Evolutionary conservation across 2,797 vertebrate genomes (phyloP), one percentile per base, ranked within the genome.

Genomic region (Ctenopoma multispine): DNA sequence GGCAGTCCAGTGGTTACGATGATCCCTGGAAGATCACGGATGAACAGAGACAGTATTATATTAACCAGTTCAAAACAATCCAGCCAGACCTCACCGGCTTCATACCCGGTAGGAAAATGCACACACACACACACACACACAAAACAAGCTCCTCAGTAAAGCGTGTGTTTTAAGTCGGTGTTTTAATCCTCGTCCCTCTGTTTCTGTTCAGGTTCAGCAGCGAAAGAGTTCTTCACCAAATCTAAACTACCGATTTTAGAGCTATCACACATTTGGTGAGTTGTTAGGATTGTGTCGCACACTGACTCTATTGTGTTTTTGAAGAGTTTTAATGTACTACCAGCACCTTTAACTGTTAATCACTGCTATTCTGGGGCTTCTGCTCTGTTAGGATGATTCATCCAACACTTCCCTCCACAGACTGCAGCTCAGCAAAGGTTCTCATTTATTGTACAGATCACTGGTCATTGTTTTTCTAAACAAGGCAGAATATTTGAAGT

Each of bases 211-310:
- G 98, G 98, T 82, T 99, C 98, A 90, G 96, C 97, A 78, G 98
- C 98, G 80, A 99, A 99, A 94, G 98, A 99, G 89, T 99, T 99
- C 95, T 99, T 99, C 93, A 99, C 98, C 80, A 99, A 99, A 92
- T 99, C 98, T 67, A 99, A 99, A 87, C 95, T 99, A 85, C 98
- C 98, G 43, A 99, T 99, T 94, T 96, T 98, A 93, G 98, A 99
- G 92, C 92, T 99, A 91, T 99, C 98, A 81, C 98, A 99, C 86
- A 99, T 99, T 94, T 99, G 98, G 98, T 99, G 95, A 97, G 98
- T 95, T 58, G 53, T 56, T 48, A 46, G 44, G 53, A 0, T 43
- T 62, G 17, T 10, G 40, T 12, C 21, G 6, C 1, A 69, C 7
- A 9, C 24, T 29, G 17, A 23, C 41, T 73, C 21, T 34, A 13